Percentiles rank a stretch among this genome's conserved stretches.
phyloP scores from a whole-genome alignment of 2,113 vertebrate genomes.

The Tupaia tana region DNA sequence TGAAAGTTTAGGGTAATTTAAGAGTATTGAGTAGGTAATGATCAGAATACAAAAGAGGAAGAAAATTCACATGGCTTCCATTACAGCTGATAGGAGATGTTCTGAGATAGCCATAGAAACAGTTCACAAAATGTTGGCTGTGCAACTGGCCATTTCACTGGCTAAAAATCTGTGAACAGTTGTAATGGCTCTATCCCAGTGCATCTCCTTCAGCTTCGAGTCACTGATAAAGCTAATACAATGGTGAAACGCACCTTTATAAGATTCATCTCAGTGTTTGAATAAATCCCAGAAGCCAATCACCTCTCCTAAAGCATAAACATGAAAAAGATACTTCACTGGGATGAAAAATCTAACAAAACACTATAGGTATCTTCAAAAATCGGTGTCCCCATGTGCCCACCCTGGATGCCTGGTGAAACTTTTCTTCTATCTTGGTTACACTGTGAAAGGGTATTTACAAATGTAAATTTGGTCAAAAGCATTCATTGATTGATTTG shows the following conservation, averaged over 20 bases:
- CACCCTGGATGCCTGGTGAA: not conserved
- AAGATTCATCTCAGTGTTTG: not conserved
- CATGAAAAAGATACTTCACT: not conserved
- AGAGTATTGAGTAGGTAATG: slow-evolving; percentile 7
- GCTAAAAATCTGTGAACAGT: slow-evolving; percentile 65
- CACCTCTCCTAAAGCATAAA: not conserved
- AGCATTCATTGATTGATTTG: not conserved
- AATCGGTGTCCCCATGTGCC: not conserved
- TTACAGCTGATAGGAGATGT: slow-evolving; percentile 27
- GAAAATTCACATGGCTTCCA: slow-evolving; percentile 4
- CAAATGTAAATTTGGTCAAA: not conserved
- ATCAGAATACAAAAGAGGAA: not conserved
- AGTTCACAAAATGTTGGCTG: slow-evolving; percentile 53
- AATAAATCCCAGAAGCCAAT: slow-evolving; percentile 30
- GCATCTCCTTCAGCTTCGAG: slow-evolving; percentile 46
- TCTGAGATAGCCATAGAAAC: not conserved
- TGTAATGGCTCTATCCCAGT: slow-evolving; percentile 59
- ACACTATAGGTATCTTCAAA: not conserved
- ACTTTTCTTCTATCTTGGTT: not conserved
- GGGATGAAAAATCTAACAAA: not conserved
- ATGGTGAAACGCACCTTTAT: not conserved
- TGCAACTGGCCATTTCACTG: not conserved
- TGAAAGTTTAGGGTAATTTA: not conserved
- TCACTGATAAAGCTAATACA: slow-evolving; percentile 40
- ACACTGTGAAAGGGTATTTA: not conserved